These are phyloP conservation scores for Archaeoteleia sp. DNA, from an alignment of 2,888 invertebrate genomes.

Conservation along the genomic window DNA sequence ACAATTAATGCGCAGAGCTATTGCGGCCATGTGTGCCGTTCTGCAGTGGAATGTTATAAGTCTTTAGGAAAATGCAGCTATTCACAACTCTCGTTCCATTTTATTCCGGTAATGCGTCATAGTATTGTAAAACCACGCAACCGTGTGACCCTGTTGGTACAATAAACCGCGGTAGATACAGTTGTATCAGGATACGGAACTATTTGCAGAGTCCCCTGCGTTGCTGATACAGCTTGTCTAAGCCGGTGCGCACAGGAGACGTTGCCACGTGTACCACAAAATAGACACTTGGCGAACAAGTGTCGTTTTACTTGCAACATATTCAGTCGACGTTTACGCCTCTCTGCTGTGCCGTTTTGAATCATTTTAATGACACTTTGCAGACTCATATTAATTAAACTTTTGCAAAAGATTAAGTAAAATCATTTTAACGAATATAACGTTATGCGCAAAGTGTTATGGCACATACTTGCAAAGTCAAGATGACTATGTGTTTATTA, in stretches of 20 bases:
- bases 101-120: conserved; percentile 36
- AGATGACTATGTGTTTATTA: too few species aligned
- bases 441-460: too few species aligned
- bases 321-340: conserved; percentile 10
- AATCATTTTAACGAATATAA: too few species aligned
- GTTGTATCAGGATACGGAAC: conserved; percentile 18
- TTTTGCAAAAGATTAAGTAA: conserved; percentile 1
- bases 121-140: conserved; percentile 35
- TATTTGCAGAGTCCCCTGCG: conserved; percentile 27
- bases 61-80: conserved; percentile 18
- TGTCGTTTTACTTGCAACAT: conserved; percentile 14
- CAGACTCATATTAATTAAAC: conserved; percentile 7
- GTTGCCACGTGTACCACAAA: conserved; percentile 17
- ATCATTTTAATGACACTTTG: neutral
- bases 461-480: too few species aligned
- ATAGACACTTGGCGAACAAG: conserved; percentile 19
- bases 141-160: conserved; percentile 29
- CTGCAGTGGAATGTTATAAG: conserved; percentile 28
- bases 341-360: neutral
- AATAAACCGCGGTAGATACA: conserved; percentile 22
- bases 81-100: conserved; percentile 22
- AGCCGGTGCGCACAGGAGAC: conserved; percentile 17
- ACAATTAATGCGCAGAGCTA: conserved; percentile 31
- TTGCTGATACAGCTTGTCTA: conserved; percentile 11
- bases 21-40: conserved; percentile 14